These are phyloP conservation scores for Amblyraja radiata DNA, from an alignment of 2,797 vertebrate genomes.

Conservation along the genomic window DNA sequence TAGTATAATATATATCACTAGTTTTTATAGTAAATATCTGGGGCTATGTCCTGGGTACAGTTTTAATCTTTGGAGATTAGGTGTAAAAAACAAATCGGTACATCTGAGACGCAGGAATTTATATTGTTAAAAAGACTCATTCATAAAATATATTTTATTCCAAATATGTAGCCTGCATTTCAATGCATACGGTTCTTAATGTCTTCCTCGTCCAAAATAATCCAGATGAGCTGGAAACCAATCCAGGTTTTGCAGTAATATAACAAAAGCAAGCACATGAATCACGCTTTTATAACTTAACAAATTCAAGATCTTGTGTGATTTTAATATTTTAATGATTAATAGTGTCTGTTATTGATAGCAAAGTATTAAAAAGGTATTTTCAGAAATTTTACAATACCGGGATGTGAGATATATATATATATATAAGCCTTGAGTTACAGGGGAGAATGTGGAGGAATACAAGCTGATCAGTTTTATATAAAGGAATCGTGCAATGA, in stretches of 20 bases:
- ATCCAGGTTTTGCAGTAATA: background rate
- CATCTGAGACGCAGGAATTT: background rate
- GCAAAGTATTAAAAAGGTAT: background rate
- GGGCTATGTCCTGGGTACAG: background rate
- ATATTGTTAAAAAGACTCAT: background rate
- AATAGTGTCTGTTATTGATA: too few species aligned
- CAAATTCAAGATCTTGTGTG: background rate
- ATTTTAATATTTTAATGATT: background rate
- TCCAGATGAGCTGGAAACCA: background rate
- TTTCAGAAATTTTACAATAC: too few species aligned
- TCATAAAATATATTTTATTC: background rate
- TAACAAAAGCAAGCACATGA: background rate
- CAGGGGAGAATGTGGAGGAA: background rate
- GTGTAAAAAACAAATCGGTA: background rate
- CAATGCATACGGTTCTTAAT: background rate
- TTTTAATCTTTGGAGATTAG: background rate
- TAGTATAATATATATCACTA: too few species aligned
- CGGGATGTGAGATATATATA: background rate
- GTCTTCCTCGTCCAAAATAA: background rate
- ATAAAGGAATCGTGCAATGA: background rate
- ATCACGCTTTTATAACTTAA: background rate
- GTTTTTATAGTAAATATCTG: background rate
- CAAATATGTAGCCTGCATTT: background rate
- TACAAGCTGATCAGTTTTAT: background rate
- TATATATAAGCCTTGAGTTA: background rate